These are phyloP conservation scores for Diabrotica virgifera DNA, from an alignment of 1,140 invertebrate genomes.

Conservation along the genomic window DNA sequence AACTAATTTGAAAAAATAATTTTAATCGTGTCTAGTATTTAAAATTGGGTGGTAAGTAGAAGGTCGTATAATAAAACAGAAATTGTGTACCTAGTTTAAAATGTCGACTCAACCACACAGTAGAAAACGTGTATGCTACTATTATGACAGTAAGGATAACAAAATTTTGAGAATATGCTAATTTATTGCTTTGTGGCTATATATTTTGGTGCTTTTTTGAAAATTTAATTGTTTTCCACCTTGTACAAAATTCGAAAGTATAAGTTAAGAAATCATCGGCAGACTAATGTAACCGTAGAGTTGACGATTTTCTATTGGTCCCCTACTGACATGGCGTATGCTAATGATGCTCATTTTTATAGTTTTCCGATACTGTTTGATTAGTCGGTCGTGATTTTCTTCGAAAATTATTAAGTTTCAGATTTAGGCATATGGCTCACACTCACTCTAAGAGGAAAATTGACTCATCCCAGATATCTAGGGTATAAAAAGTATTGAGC, in stretches of 20 bases:
- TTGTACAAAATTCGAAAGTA: constrained; percentile 39
- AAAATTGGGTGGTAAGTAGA: too few relatives aligned
- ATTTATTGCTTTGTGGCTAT: too few relatives aligned
- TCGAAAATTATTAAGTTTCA: constrained; percentile 11
- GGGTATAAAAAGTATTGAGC: too few relatives aligned
- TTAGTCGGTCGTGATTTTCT: constrained; percentile 28
- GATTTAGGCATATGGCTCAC: too few relatives aligned
- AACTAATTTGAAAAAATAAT: too few relatives aligned
- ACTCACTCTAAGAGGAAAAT: too few relatives aligned
- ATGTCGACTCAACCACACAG: constrained; percentile 77
- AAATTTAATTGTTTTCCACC: not conserved
- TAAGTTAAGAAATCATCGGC: constrained; percentile 37
- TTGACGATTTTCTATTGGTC: constrained; percentile 40
- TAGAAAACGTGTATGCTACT: constrained; percentile 95
- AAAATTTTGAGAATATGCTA: too few relatives aligned
- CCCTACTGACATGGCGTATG: constrained; percentile 28
- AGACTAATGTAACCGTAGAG: constrained; percentile 43
- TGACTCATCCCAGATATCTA: too few relatives aligned
- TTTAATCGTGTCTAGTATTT: too few relatives aligned
- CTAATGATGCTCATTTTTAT: constrained; percentile 42
- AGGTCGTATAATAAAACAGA: too few relatives aligned
- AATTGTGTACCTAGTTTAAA: constrained; percentile 18
- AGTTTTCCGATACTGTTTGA: constrained; percentile 22
- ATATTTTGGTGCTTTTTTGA: not conserved
- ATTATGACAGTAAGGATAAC: constrained; percentile 93